A percentile compares a stretch with the other conserved stretches of the same genome.
These are phyloP conservation scores for Drosophila ogumai DNA, from an alignment of 1,140 invertebrate species.

Conservation along the genomic window DNA sequence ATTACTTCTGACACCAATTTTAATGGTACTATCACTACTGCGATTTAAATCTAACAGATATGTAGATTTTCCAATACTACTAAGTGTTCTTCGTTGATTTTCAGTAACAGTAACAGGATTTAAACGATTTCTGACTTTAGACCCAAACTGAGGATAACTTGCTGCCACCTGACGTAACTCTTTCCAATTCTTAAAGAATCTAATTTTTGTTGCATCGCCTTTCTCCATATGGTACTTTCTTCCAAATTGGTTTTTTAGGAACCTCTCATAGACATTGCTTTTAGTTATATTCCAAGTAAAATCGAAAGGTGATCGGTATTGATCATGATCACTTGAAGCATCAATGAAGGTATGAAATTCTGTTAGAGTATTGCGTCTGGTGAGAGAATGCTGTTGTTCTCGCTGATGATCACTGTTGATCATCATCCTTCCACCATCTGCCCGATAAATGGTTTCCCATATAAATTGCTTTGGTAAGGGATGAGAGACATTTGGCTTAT, in stretches of 20 bases:
- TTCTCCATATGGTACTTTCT: conserved; percentile 1
- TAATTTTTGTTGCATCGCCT: conserved; percentile 3
- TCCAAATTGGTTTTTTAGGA: conserved; percentile 18
- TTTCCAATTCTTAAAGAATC: conserved; percentile 20
- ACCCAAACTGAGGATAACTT: conserved; percentile 9
- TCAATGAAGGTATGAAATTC: conserved; percentile 2
- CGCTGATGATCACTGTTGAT: conserved; percentile 40
- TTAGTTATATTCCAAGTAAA: conserved; percentile 27
- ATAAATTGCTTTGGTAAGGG: conserved; percentile 89
- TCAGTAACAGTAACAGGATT: conserved; percentile 8
- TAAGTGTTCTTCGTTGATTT: conserved; percentile 17
- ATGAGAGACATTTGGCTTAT: conserved; percentile 89
- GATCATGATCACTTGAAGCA: conserved; percentile 15
- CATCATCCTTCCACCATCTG: conserved; percentile 83
- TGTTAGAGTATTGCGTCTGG: conserved; percentile 2
- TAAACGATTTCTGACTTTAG: background rate
- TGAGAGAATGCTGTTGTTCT: conserved; percentile 7
- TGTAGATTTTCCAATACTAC: conserved; percentile 68
- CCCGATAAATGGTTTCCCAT: conserved; percentile 89
- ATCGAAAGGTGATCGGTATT: conserved; percentile 9
- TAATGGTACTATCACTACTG: conserved; percentile 65
- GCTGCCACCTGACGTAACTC: conserved; percentile 16
- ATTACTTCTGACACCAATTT: conserved; percentile 40
- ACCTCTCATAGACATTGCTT: conserved; percentile 5
- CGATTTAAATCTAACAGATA: conserved; percentile 80